Base-by-base conservation (phyloP, 1,140 invertebrate species). In the Carcinoscorpius rotundicauda region DNA sequence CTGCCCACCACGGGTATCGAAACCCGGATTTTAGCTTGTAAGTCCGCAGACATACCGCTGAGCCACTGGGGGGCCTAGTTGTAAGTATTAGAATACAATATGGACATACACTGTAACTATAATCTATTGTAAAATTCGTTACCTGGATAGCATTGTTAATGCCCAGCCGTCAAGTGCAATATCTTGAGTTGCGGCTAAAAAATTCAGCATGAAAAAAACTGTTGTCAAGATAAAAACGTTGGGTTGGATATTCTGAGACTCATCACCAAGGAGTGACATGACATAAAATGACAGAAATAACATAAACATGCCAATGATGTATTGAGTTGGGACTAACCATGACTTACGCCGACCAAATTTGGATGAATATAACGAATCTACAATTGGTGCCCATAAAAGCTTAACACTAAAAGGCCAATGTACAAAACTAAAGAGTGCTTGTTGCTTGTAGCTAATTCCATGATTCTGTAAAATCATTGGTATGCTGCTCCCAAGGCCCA, bases 151-250 rank as follows among this genome's bases (percentile, higher is more conserved):
- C 91, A 99, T 99, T 4, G 97, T 99, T 2, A 99, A 78, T 3
- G 97, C 97, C 97, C 97, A 99, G 4, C 97, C 97, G 83, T 99
- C 97, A 3, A 99, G 96, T 63, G 95, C 96, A 75, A 99, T 98
- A 78, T 99, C 97, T 81, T 99, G 97, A 49, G 96, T 99, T 3
- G 97, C 96, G 9, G 95, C 96, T 61, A 99, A 80, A 72, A 98
- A 97, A 73, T 97, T 98, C 2, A 99, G 80, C 62, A 83, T 79
- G 74, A 99, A 91, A 79, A 99, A 99, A 60, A 93, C 81, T 48
- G 82, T 71, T 5, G 94, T 97, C 4, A 99, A 78, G 51, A 88
- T 75, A 51, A 80, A 80, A 62, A 98, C 89, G 74, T 89, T 87
- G 1, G 93, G 91, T n/a, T 81, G 73, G 3, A 72, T 0, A 65